Conservation (phyloP, 2,797 vertebrate genomes). For the Melanotaenia pygmaea region DNA sequence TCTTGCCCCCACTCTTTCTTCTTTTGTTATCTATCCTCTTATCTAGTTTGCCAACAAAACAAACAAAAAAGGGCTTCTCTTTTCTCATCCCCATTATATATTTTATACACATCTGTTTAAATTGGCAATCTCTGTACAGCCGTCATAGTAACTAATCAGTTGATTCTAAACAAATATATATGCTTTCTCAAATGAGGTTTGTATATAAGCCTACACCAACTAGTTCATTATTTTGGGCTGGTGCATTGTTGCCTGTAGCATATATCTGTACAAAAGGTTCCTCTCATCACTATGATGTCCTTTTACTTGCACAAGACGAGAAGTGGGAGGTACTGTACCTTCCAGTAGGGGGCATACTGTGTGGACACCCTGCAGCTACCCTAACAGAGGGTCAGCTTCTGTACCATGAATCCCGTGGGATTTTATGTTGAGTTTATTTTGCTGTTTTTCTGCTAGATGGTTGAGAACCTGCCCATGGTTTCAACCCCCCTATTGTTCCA, state of each 20-base stretch:
- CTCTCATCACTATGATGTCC: constrained; percentile 6
- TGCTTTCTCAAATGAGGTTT: not conserved
- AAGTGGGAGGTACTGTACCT: constrained; percentile 34
- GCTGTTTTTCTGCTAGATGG: constrained; percentile 35
- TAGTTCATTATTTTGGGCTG: constrained; percentile 32
- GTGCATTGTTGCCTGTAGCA: constrained; percentile 45
- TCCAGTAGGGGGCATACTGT: constrained; percentile 48
- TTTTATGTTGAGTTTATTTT: constrained; percentile 22
- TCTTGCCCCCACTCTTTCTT: constrained; percentile 3
- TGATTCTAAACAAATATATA: constrained; percentile 13
- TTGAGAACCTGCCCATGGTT: constrained; percentile 58
- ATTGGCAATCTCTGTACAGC: constrained; percentile 1
- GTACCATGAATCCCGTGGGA: constrained; percentile 58
- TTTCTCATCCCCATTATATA: constrained; percentile 3
- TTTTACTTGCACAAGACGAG: constrained; percentile 20
- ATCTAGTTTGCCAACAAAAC: constrained; percentile 39
- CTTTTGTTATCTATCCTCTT: constrained; percentile 34
- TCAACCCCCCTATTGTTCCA: constrained; percentile 70
- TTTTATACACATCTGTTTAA: not conserved
- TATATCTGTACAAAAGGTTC: constrained; percentile 28
- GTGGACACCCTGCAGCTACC: constrained; percentile 49
- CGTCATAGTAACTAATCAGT: constrained; percentile 12
- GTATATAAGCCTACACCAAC: not conserved
- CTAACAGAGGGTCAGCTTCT: constrained; percentile 51
- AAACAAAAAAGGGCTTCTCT: not conserved